Evolutionary conservation across 1,140 invertebrate genomes (phyloP).

Genomic region (Apis cerana): DNA sequence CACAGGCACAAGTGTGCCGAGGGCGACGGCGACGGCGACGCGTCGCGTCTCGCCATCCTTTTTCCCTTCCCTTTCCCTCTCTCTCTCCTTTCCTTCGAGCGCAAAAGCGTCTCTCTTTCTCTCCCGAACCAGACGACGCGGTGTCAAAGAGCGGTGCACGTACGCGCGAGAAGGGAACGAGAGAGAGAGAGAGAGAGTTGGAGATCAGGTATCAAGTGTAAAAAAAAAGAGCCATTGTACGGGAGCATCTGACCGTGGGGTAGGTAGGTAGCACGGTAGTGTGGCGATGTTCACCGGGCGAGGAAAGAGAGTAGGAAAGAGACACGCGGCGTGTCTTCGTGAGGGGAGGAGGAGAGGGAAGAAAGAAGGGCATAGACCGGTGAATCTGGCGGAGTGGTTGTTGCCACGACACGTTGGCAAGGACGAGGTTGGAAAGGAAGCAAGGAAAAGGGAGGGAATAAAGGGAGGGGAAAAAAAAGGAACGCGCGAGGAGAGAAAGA

Average conservation of each 20-base stretch:
- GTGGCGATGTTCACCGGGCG: slow-evolving; percentile 48
- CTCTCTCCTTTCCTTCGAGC: neutral
- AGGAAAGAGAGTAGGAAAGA: slow-evolving; percentile 24
- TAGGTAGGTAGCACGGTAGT: slow-evolving; percentile 60
- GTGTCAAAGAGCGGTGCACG: neutral
- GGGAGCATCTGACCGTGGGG: slow-evolving; percentile 79
- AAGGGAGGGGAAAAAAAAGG: slow-evolving; percentile 43
- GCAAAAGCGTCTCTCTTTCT: neutral
- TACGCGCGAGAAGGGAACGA: neutral
- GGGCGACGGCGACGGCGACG: slow-evolving; percentile 41
- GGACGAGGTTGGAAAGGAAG: slow-evolving; percentile 33
- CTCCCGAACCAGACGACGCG: neutral
- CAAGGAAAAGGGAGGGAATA: slow-evolving; percentile 23
- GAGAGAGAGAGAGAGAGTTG: slow-evolving; percentile 26
- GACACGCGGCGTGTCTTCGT: neutral
- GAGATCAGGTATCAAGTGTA: slow-evolving; percentile 79
- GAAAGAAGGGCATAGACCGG: neutral
- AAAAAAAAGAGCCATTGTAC: slow-evolving; percentile 73
- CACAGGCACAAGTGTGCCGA: slow-evolving; percentile 64
- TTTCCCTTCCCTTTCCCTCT: neutral
- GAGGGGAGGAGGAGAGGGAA: slow-evolving; percentile 25
- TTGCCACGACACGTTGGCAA: slow-evolving; percentile 46
- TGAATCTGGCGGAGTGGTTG: slow-evolving; percentile 43
- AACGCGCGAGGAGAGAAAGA: slow-evolving; percentile 32
- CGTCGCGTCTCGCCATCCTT: slow-evolving; percentile 11